phyloP scores from a whole-genome alignment of 2,888 invertebrate species.

The Bellardia pandia region DNA sequence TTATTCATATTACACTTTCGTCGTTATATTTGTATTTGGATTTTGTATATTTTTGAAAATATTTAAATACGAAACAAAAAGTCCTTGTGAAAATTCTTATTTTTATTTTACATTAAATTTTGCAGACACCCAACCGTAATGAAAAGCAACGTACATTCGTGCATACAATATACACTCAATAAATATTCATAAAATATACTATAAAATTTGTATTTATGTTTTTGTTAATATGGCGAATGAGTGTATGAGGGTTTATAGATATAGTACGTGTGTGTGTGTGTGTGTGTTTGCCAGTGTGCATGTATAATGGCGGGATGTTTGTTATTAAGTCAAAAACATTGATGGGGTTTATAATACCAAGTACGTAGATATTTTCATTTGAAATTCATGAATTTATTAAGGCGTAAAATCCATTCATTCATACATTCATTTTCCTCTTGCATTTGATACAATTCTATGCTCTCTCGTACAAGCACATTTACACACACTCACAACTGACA shows the following conservation, averaged over 20 bases:
- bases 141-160: background rate
- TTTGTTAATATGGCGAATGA: background rate
- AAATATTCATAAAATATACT: conserved; percentile 55
- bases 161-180: background rate
- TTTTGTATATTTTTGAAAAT: background rate
- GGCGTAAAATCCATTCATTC: conserved; percentile 53
- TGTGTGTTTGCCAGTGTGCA: background rate
- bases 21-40: background rate
- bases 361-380: conserved; percentile 45
- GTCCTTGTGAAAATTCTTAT: conserved; percentile 53
- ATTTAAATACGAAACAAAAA: conserved; percentile 23
- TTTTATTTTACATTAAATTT: conserved; percentile 43
- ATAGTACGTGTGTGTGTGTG: background rate
- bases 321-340: conserved; percentile 61
- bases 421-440: conserved; percentile 33
- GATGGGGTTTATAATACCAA: conserved; percentile 35
- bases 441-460: conserved; percentile 41
- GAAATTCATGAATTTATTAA: conserved; percentile 64
- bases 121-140: conserved; percentile 29
- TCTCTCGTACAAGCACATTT: background rate
- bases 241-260: background rate
- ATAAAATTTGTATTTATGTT: conserved; percentile 44
- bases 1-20: conserved; percentile 37
- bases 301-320: conserved; percentile 35
- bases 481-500: background rate